Base-by-base conservation (phyloP, 2,113 vertebrate species). In the Scomber japonicus region DNA sequence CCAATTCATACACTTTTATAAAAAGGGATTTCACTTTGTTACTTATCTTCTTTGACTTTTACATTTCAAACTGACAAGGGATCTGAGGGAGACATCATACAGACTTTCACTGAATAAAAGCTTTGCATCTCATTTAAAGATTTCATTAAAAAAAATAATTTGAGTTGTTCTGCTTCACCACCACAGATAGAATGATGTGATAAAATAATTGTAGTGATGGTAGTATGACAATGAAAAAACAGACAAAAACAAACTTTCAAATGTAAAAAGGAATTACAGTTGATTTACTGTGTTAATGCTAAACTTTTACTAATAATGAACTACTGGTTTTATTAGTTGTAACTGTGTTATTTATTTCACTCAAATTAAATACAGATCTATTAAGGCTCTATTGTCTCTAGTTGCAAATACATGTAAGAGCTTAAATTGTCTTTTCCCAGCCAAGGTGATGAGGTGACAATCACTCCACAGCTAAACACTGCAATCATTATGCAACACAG, bases 401-500 rank as follows among this genome's bases (percentile, higher is more conserved):
- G 7, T 14, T 71, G 13, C 7, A 55, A 74, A 67, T 19, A 56
- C 31, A 14, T 49, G 27, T 31, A 46, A 66, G 62, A 79, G 70
- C 54, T 60, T 77, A n/a, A 86, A 78, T 27, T 54, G 40, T 73
- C 13, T 67, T 56, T 72, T 35, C 16, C 4, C 15, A 45, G 59
- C 65, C 57, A 79, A 62, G 55, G 45, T 17, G 11, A 66, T 75
- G 56, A 81, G 27, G 50, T 21, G 15, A 79, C 71, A 73, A 73
- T 83, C 82, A 78, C 56, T 88, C 75, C 70, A 50, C 67, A 84
- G 71, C 68, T 75, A 83, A 88, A 71, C 72, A 69, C 75, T 88
- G 90, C 83, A 89, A 90, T 84, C 54, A 83, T 87, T 84, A 88
- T 72, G 86, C 67, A 92, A 90, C 80, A 73, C 65, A 5, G 72